Percentiles rank a stretch among this genome's conserved stretches.
These are phyloP conservation scores for Amphipyra tragopoginis DNA, from an alignment of 2,888 invertebrate genomes.

Conservation along the genomic window DNA sequence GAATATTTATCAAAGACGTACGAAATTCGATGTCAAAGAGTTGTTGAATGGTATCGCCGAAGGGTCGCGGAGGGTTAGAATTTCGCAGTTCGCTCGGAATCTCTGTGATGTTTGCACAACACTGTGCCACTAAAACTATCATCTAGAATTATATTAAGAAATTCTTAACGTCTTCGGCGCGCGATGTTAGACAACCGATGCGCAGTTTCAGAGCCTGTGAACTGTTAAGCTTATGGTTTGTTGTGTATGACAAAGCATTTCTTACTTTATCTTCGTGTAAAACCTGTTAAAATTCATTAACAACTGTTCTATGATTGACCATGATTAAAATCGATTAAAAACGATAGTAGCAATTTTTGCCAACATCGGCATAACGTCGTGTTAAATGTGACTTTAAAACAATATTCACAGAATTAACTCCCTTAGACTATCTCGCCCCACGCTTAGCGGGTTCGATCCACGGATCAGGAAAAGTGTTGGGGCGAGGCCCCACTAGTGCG, in stretches of 20 bases:
- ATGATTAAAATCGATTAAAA: too few relatives aligned
- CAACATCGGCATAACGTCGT: too few relatives aligned
- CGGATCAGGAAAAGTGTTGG: too few relatives aligned
- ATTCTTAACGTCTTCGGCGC: constrained; percentile 57
- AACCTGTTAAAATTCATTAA: too few relatives aligned
- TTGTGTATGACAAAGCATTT: not conserved
- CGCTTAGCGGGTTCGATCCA: too few relatives aligned
- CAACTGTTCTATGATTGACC: too few relatives aligned
- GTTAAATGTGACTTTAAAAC: too few relatives aligned
- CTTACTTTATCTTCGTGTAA: not conserved
- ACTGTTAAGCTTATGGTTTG: constrained; percentile 1
- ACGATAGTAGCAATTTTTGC: too few relatives aligned
- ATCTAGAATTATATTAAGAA: constrained; percentile 67
- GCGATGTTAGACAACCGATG: constrained; percentile 23
- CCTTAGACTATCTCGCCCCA: too few relatives aligned
- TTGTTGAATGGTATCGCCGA: constrained; percentile 64
- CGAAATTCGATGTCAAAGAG: constrained; percentile 72
- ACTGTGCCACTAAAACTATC: constrained; percentile 66
- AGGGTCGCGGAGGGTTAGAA: constrained; percentile 64
- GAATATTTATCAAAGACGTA: constrained; percentile 66
- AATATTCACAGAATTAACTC: too few relatives aligned
- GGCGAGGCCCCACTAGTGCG: too few relatives aligned
- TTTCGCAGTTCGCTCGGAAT: constrained; percentile 71
- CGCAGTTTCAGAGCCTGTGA: constrained; percentile 11
- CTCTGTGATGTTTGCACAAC: constrained; percentile 68